Evolutionary conservation across 2,113 vertebrate species (phyloP).

Genomic region (Onychorhynchus coronatus): DNA sequence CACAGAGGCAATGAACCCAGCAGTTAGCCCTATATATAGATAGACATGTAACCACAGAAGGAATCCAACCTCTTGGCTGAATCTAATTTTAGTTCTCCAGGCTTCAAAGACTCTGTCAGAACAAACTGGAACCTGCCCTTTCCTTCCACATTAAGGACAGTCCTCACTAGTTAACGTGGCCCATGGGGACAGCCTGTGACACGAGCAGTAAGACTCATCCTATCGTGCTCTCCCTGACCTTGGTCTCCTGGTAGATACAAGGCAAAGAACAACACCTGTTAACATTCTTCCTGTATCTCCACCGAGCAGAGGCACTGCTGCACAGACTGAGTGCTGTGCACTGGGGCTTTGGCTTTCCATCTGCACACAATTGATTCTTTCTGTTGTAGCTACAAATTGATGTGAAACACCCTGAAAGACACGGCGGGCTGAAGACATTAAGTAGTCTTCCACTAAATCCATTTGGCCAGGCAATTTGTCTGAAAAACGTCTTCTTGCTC

Average conservation of each 20-base stretch:
- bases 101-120: not conserved
- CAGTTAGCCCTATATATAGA: not conserved
- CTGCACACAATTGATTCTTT: not conserved
- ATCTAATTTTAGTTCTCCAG: not conserved
- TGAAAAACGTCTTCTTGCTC: not conserved
- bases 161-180: not conserved
- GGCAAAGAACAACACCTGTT: conserved; percentile 8
- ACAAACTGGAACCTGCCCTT: not conserved
- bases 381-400: not conserved
- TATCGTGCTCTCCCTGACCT: not conserved
- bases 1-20: not conserved
- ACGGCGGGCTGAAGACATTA: not conserved
- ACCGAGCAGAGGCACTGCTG: not conserved
- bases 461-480: not conserved
- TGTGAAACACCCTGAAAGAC: not conserved
- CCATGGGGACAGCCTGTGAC: not conserved
- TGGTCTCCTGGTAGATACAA: not conserved
- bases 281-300: not conserved
- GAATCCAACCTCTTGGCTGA: not conserved
- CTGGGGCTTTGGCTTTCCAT: not conserved
- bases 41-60: not conserved
- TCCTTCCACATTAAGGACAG: not conserved
- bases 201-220: not conserved
- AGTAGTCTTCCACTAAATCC: not conserved
- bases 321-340: not conserved